These are phyloP conservation scores for Xanthia togata DNA, from an alignment of 2,888 invertebrate genomes.

Conservation along the genomic window DNA sequence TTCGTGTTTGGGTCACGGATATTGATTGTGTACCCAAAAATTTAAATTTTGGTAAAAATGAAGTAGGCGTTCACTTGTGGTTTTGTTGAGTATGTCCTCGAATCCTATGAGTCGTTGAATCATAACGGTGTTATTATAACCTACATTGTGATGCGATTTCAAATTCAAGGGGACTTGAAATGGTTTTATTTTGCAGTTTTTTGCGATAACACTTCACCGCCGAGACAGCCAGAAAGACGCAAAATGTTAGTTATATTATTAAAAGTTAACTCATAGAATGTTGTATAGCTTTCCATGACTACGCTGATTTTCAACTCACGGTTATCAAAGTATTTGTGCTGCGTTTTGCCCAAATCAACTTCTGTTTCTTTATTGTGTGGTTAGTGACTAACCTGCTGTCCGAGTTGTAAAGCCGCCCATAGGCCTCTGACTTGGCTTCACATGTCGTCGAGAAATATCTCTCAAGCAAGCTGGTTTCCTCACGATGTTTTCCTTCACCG, in stretches of 20 bases:
- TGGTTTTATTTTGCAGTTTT: neutral
- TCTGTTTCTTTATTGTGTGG: too few species aligned
- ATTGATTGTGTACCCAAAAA: too few species aligned
- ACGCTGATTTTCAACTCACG: neutral
- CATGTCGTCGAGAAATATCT: too few species aligned
- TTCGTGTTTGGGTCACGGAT: too few species aligned
- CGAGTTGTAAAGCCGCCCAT: too few species aligned
- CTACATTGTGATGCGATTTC: conserved; percentile 32
- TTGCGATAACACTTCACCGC: neutral
- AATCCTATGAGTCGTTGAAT: conserved; percentile 11
- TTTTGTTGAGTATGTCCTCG: conserved; percentile 31
- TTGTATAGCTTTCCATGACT: neutral
- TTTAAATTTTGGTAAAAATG: neutral
- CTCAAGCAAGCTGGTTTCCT: too few species aligned
- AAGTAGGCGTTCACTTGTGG: conserved; percentile 26
- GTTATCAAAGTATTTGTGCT: neutral
- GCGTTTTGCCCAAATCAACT: neutral
- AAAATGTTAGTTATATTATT: neutral
- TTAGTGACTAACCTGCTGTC: too few species aligned
- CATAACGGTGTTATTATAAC: conserved; percentile 26
- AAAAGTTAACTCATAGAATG: neutral
- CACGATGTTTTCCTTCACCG: too few species aligned
- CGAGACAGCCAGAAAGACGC: neutral
- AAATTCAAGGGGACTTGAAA: conserved; percentile 20
- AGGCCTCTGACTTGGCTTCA: too few species aligned